A percentile compares a stretch with the other conserved stretches of the same genome.
These are phyloP conservation scores for Pelobates fuscus DNA, from an alignment of 2,113 vertebrate genomes.

Conservation along the genomic window DNA sequence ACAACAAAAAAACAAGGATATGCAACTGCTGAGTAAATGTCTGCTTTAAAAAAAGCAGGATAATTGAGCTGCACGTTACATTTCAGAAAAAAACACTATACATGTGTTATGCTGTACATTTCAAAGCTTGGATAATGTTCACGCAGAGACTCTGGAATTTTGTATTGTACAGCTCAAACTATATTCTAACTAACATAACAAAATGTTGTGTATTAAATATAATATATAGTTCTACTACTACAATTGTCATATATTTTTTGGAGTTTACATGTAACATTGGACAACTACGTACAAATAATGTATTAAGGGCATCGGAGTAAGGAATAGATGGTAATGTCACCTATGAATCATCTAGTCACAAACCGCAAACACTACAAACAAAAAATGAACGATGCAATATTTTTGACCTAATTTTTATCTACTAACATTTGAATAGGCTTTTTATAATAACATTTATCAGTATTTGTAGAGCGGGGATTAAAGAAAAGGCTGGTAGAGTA, in stretches of 20 bases:
- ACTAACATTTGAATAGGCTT: no score
- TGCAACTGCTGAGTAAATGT: conserved; percentile 35
- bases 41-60: conserved; percentile 11
- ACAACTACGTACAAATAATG: no score
- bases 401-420: no score
- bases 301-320: no score
- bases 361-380: no score
- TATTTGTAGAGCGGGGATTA: no score
- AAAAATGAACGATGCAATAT: no score
- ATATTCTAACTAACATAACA: not conserved
- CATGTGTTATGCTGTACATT: not conserved
- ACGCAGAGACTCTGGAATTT: not conserved
- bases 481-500: no score
- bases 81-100: conserved; percentile 18
- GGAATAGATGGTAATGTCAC: no score
- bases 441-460: no score
- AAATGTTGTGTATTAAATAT: not conserved
- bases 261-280: not conserved
- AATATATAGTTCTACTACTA: not conserved
- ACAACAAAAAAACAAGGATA: conserved; percentile 24
- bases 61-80: conserved; percentile 15
- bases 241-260: not conserved
- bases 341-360: no score
- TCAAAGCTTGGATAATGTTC: conserved; percentile 7
- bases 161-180: not conserved